Evolutionary conservation across 2,888 invertebrate genomes (phyloP), one percentile per base, ranked within the genome.

Genomic region (Agonopterix subpropinquella): DNA sequence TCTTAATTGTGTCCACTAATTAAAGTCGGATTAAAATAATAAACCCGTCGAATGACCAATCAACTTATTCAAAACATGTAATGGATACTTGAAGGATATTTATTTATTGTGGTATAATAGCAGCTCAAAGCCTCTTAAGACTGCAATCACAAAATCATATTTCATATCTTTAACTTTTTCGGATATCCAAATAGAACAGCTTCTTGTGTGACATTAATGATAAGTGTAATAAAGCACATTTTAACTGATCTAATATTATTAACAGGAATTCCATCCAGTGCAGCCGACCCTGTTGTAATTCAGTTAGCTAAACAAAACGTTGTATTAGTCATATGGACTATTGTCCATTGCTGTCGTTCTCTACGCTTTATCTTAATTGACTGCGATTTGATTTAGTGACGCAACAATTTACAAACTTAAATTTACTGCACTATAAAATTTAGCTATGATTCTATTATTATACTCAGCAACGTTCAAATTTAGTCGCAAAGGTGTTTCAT

Each of bases 321-420:
- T 65, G 77, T 72, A 78, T 84, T 85, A 83, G 85, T 85, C 85
- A 85, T 77, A 77, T 75, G 67, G 61, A 67, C 77, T 73, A 85
- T 85, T 86, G 85, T 85, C 75, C 73, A 66, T 64, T 69, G 77
- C 82, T 81, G 85, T 84, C 83, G 72, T 73, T 72, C 70, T 66
- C 66, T 67, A 68, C 69, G 79, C 81, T 82, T 84, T 86, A 86
- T 86, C 87, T 87, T 87, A 87, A 87, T 87, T 87, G 86, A 85
- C 82, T 80, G 70, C 77, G 73, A 77, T 85, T 86, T 86, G 85
- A 87, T 86, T 86, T 85, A 85, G 77, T 82, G 69, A 73, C 70
- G 65, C 73, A 68, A 69, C 66, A 59, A 59, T 60, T 61, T 53
- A 60, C 76, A 60, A 71, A 75, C 56, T 67, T 70, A 65, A 48